Conservation (phyloP, 2,113 vertebrate genomes). For the Platichthys flesus region DNA sequence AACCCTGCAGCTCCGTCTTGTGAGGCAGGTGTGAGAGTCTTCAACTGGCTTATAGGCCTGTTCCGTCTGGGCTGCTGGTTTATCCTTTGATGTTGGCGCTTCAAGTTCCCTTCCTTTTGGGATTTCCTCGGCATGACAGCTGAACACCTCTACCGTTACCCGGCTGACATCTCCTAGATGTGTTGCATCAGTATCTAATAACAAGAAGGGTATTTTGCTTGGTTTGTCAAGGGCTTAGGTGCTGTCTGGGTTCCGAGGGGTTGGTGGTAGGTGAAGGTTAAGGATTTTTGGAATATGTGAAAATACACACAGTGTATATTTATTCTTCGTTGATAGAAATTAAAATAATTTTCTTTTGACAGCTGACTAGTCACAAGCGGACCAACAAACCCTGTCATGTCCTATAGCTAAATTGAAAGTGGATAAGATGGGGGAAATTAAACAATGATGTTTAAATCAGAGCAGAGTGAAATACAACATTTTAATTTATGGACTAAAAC, state of each 20-base stretch:
- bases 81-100: constrained; percentile 4
- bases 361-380: background rate
- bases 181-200: constrained; percentile 7
- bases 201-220: background rate
- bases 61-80: background rate
- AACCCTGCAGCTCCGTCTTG: background rate
- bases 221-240: background rate
- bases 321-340: background rate
- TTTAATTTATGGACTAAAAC: background rate
- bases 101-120: background rate
- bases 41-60: background rate
- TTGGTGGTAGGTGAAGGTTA: background rate
- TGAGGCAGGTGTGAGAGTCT: background rate
- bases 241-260: background rate
- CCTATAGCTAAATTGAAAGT: background rate
- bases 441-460: background rate
- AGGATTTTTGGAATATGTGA: background rate
- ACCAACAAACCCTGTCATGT: background rate
- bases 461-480: background rate
- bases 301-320: background rate
- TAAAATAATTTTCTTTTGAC: background rate
- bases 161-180: background rate
- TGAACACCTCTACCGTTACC: constrained; percentile 2
- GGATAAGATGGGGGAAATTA: background rate
- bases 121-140: background rate